Percentiles rank a stretch among this genome's conserved stretches.
Conservation (phyloP, 2,888 invertebrate species). For the Caenorhabditis auriculariae region DNA sequence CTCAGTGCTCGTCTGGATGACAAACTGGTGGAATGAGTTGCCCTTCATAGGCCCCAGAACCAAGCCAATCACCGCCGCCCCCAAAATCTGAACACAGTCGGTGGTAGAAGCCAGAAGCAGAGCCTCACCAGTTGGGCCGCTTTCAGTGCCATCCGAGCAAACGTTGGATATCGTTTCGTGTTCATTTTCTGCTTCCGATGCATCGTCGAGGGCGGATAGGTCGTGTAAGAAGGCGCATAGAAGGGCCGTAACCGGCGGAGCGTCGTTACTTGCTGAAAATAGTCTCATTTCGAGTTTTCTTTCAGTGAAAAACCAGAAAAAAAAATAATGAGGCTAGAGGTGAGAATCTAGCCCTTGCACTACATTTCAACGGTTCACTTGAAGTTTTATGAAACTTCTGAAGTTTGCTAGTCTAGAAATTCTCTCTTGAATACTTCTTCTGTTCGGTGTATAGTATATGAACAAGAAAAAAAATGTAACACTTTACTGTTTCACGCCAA, state of each 20-base stretch:
- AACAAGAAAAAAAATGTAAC: no score
- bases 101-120: not conserved
- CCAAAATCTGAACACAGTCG: constrained; percentile 37
- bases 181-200: constrained; percentile 23
- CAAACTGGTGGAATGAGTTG: constrained; percentile 50
- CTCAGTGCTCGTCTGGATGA: constrained; percentile 42
- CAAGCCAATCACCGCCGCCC: constrained; percentile 51
- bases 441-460: no score
- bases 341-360: no score
- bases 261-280: constrained; percentile 29
- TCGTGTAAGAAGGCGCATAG: constrained; percentile 56
- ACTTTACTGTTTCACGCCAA: no score
- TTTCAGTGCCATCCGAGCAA: constrained; percentile 37
- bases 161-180: constrained; percentile 34
- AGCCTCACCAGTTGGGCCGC: constrained; percentile 46
- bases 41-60: constrained; percentile 54
- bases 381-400: no score
- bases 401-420: no score
- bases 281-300: no score
- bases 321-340: no score
- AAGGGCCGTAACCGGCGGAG: constrained; percentile 40
- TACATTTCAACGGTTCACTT: no score
- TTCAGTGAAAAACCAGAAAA: no score
- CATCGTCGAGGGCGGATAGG: constrained; percentile 56
- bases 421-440: no score